These are phyloP conservation scores for Echinops telfairi DNA, from an alignment of 2,113 vertebrate species.

Conservation along the genomic window DNA sequence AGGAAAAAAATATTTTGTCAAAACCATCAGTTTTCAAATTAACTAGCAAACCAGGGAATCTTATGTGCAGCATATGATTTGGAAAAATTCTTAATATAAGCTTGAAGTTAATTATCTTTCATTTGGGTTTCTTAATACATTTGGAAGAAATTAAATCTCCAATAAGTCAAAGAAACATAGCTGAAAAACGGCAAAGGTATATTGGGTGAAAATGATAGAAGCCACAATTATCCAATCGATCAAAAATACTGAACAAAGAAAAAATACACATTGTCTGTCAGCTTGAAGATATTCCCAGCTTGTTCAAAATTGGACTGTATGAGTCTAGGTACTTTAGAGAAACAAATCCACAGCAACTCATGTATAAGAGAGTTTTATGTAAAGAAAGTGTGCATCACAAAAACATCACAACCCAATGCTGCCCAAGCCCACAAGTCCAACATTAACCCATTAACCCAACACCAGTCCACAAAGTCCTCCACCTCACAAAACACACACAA, in stretches of 20 bases:
- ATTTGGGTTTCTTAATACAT: conserved; percentile 81
- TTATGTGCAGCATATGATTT: conserved; percentile 31
- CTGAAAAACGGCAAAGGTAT: conserved; percentile 73
- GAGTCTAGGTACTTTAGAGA: no score
- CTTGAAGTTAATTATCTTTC: conserved; percentile 81
- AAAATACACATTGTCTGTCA: conserved; percentile 86
- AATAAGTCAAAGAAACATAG: conserved; percentile 79
- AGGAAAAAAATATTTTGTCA: conserved; percentile 15
- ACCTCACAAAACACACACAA: no score
- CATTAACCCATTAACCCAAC: no score
- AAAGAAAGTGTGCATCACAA: no score
- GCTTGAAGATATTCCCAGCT: conserved; percentile 85
- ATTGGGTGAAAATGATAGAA: conserved; percentile 81
- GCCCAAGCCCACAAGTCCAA: no score
- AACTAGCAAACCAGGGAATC: conserved; percentile 21
- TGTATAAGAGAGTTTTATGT: no score
- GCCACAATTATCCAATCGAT: conserved; percentile 81
- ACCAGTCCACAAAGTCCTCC: no score
- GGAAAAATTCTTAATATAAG: conserved; percentile 77
- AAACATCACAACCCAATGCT: no score
- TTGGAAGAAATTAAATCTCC: conserved; percentile 73
- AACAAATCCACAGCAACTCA: no score
- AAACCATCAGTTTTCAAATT: conserved; percentile 53
- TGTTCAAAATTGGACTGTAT: conserved; percentile 85
- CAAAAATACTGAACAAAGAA: conserved; percentile 86